Conservation (phyloP, 2,113 vertebrate species). For the Choloepus hoffmanni region DNA sequence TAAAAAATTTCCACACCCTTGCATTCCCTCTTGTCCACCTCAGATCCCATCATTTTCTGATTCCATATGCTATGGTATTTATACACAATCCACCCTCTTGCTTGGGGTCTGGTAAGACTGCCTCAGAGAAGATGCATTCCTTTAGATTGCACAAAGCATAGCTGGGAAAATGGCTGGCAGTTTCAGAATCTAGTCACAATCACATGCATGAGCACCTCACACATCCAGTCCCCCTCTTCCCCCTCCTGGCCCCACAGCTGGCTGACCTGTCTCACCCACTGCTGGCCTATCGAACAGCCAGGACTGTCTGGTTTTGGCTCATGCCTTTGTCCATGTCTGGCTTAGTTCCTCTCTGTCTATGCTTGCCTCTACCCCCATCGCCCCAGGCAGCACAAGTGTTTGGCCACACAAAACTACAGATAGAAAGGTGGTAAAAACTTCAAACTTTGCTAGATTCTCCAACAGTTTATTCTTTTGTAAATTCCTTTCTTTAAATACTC, state of each 20-base stretch:
- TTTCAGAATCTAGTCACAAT: constrained; percentile 85
- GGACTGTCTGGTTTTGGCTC: constrained; percentile 93
- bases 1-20: constrained; percentile 79
- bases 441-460: constrained; percentile 76
- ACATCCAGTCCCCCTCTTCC: constrained; percentile 78
- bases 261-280: constrained; percentile 91
- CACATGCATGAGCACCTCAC: constrained; percentile 87
- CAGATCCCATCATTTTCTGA: constrained; percentile 71
- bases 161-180: constrained; percentile 85
- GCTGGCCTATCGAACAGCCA: constrained; percentile 91
- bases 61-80: constrained; percentile 51
- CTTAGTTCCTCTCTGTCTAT: constrained; percentile 92
- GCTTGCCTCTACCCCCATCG: constrained; percentile 82
- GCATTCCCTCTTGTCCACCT: constrained; percentile 61
- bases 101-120: constrained; percentile 48
- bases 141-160: constrained; percentile 84
- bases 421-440: constrained; percentile 81
- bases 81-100: constrained; percentile 11
- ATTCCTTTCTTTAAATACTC: constrained; percentile 66
- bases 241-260: constrained; percentile 89
- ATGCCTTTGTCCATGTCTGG: constrained; percentile 97
- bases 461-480: constrained; percentile 77
- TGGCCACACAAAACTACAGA: constrained; percentile 84
- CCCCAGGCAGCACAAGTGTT: constrained; percentile 88
- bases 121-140: constrained; percentile 76